Evolutionary conservation across 2,113 vertebrate genomes (phyloP).

Genomic region (Varanus salvator): DNA sequence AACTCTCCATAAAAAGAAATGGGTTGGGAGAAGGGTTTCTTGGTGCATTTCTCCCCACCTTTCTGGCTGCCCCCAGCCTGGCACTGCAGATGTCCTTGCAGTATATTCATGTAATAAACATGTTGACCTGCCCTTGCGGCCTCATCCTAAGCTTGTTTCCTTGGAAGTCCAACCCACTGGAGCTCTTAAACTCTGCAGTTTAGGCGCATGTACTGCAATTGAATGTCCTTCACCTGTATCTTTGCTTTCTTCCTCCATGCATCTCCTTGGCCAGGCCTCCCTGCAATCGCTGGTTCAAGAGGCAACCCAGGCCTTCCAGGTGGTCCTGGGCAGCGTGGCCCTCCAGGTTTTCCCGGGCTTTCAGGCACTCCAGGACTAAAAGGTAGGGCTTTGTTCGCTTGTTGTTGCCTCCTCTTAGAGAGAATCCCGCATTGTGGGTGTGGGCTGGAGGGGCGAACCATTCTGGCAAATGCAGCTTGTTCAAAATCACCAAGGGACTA

Average conservation of each 20-base stretch:
- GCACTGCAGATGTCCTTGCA: no score
- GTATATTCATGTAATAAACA: no score
- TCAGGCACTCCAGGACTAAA: conserved; percentile 81
- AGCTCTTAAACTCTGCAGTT: neutral
- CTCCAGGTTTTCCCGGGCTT: conserved; percentile 75
- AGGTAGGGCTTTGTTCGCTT: conserved; percentile 74
- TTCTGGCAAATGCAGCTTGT: neutral
- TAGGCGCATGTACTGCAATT: neutral
- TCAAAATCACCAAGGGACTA: neutral
- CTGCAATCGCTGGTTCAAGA: conserved; percentile 80
- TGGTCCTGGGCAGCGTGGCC: conserved; percentile 79
- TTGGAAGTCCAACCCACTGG: neutral
- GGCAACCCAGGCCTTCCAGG: conserved; percentile 84
- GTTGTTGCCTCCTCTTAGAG: neutral
- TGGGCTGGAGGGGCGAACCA: neutral
- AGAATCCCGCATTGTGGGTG: neutral
- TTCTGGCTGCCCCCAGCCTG: no score
- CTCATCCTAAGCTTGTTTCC: neutral
- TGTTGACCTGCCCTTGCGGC: no score
- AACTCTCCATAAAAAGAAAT: no score
- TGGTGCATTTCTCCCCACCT: no score
- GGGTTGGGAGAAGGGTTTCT: no score
- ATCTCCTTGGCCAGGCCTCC: conserved; percentile 74
- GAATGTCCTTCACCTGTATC: neutral
- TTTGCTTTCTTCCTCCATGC: neutral